phyloP scores from a whole-genome alignment of 1,140 invertebrate species.

The Cheumatopsyche charites region DNA sequence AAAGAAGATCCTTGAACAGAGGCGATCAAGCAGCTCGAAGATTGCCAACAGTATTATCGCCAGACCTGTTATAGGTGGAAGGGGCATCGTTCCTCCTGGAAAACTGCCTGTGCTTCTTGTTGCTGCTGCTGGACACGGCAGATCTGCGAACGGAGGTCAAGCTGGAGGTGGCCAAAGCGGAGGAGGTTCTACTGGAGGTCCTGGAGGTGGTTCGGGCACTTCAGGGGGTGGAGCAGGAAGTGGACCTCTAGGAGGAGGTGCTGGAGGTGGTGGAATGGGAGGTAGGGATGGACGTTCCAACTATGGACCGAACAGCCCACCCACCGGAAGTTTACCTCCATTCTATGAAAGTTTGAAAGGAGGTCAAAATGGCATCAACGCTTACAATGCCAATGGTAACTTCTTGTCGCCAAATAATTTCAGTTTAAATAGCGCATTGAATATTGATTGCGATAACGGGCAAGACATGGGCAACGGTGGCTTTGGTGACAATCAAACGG shows the following conservation, averaged over 20 bases:
- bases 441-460: slow-evolving; percentile 77
- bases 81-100: slow-evolving; percentile 59
- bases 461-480: slow-evolving; percentile 59
- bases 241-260: slow-evolving; percentile 65
- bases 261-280: slow-evolving; percentile 74
- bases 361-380: slow-evolving; percentile 66
- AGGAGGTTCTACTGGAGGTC: slow-evolving; percentile 61
- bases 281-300: slow-evolving; percentile 78
- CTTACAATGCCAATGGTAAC: slow-evolving; percentile 62
- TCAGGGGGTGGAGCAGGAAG: slow-evolving; percentile 65
- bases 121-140: slow-evolving; percentile 77
- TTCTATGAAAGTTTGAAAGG: slow-evolving; percentile 85
- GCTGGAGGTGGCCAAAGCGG: slow-evolving; percentile 61
- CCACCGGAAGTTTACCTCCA: slow-evolving; percentile 80
- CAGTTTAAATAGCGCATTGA: slow-evolving; percentile 66
- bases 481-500: slow-evolving; percentile 61
- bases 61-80: slow-evolving; percentile 56
- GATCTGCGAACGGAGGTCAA: slow-evolving; percentile 65
- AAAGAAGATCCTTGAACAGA: slow-evolving; percentile 64
- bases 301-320: slow-evolving; percentile 82
- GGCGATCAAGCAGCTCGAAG: slow-evolving; percentile 65
- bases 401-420: slow-evolving; percentile 60
- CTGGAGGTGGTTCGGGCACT: slow-evolving; percentile 59
- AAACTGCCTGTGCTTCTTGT: slow-evolving; percentile 65
- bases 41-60: slow-evolving; percentile 63